Conservation (phyloP, 2,113 vertebrate genomes). For the Corythornis vintsioides region DNA sequence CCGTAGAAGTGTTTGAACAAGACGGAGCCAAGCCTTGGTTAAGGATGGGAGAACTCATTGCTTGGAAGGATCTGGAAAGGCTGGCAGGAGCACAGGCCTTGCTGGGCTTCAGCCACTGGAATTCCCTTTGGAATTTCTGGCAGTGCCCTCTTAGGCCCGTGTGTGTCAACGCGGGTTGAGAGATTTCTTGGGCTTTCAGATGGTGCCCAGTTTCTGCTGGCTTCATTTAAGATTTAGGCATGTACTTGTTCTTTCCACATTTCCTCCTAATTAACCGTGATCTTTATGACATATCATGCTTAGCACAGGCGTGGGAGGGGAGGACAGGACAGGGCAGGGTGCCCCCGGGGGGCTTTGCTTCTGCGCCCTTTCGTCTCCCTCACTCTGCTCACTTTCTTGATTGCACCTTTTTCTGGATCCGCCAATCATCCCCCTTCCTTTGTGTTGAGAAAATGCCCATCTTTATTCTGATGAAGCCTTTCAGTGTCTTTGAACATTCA, state of each 20-base stretch:
- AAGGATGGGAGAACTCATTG: background rate
- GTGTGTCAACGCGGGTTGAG: rapidly evolving
- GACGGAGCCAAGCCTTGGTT: background rate
- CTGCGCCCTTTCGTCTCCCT: background rate
- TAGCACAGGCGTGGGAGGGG: background rate
- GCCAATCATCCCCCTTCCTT: background rate
- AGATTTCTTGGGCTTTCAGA: background rate
- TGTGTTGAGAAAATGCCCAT: background rate
- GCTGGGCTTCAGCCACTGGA: background rate
- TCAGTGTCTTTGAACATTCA: background rate
- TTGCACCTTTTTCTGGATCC: background rate
- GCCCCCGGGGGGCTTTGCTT: background rate
- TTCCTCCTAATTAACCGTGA: background rate
- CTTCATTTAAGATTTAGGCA: background rate
- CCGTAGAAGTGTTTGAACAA: background rate
- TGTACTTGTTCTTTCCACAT: background rate
- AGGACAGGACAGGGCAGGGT: background rate
- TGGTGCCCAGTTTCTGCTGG: background rate
- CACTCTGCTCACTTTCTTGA: rapidly evolving
- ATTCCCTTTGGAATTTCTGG: background rate
- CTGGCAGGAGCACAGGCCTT: background rate
- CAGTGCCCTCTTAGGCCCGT: background rate
- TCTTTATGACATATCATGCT: background rate
- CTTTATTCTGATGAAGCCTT: slow-evolving; percentile 20
- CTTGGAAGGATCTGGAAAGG: background rate